Evolutionary conservation across 2,888 invertebrate species (phyloP).

Genomic region (Elysia crispata): DNA sequence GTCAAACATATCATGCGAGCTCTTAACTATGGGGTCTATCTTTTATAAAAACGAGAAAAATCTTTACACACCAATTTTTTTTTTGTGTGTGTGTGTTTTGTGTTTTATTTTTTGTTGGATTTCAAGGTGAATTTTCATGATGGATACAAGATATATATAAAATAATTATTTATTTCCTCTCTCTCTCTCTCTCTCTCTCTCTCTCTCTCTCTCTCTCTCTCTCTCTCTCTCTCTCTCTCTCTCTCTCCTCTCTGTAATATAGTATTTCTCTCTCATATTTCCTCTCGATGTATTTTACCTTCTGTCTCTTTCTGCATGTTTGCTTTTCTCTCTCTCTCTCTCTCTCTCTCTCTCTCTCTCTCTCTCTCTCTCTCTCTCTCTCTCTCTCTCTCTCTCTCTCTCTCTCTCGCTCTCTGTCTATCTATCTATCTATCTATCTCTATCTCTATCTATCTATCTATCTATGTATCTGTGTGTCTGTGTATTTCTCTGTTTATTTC

Average conservation of each 20-base stretch:
- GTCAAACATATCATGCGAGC: too few species aligned
- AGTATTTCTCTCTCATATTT: not conserved
- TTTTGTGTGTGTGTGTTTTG: too few species aligned
- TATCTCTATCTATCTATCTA: not conserved
- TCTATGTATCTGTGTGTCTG: constrained; percentile 21
- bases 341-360: constrained; percentile 25
- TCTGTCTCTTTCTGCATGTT: not conserved
- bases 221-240: not conserved
- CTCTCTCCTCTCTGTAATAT: not conserved
- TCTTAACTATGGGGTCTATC: too few species aligned
- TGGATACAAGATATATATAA: too few species aligned
- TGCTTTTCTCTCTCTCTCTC: constrained; percentile 26
- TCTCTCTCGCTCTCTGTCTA: not conserved
- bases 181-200: constrained; percentile 5
- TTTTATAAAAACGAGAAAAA: too few species aligned
- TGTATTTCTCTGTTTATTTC: constrained; percentile 18
- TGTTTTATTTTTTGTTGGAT: too few species aligned
- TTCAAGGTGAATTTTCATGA: too few species aligned
- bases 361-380: constrained; percentile 13
- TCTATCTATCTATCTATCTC: too few species aligned
- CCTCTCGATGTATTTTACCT: not conserved
- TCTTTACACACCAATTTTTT: too few species aligned
- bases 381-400: constrained; percentile 14
- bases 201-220: constrained; percentile 68
- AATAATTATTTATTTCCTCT: constrained; percentile 12